Conservation (phyloP, 2,888 invertebrate species). For the Anarsia innoxiella region DNA sequence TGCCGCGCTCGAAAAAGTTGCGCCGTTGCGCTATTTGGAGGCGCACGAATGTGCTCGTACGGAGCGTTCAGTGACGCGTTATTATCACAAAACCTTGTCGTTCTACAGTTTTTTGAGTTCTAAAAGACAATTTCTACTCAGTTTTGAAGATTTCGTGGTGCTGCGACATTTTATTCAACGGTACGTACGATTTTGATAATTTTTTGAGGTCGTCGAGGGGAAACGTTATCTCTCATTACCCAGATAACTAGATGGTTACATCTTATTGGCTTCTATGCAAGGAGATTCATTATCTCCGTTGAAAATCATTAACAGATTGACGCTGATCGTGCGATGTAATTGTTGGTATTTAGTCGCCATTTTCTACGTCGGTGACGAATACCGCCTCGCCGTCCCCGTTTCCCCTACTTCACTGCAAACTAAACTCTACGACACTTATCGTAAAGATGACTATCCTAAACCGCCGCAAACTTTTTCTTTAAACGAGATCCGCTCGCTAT, state of each 20-base stretch:
- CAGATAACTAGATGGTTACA: slow-evolving; percentile 38
- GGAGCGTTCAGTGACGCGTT: slow-evolving; percentile 60
- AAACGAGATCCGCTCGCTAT: slow-evolving; percentile 52
- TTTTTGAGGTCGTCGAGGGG: slow-evolving; percentile 27
- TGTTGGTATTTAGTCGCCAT: slow-evolving; percentile 75
- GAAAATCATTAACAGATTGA: slow-evolving; percentile 39
- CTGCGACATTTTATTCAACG: slow-evolving; percentile 30
- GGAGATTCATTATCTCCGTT: slow-evolving; percentile 30
- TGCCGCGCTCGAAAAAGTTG: slow-evolving; percentile 74
- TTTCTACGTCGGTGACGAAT: slow-evolving; percentile 74
- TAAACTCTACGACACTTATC: slow-evolving; percentile 58
- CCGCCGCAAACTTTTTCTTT: slow-evolving; percentile 36
- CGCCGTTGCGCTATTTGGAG: slow-evolving; percentile 74
- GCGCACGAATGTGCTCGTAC: slow-evolving; percentile 68
- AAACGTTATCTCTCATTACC: slow-evolving; percentile 42
- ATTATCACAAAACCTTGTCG: slow-evolving; percentile 55
- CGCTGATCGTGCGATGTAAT: slow-evolving; percentile 54
- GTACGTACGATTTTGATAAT: slow-evolving; percentile 44
- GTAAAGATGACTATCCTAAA: slow-evolving; percentile 52
- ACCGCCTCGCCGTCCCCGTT: slow-evolving; percentile 63
- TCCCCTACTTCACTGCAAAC: slow-evolving; percentile 46
- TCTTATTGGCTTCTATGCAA: slow-evolving; percentile 29
- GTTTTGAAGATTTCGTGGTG: slow-evolving; percentile 31
- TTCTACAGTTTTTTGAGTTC: slow-evolving; percentile 43
- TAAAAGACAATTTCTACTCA: slow-evolving; percentile 28